Evolutionary conservation across 2,797 vertebrate species (phyloP), one percentile per base, ranked within the genome.

Genomic region (Caiman crocodilus): DNA sequence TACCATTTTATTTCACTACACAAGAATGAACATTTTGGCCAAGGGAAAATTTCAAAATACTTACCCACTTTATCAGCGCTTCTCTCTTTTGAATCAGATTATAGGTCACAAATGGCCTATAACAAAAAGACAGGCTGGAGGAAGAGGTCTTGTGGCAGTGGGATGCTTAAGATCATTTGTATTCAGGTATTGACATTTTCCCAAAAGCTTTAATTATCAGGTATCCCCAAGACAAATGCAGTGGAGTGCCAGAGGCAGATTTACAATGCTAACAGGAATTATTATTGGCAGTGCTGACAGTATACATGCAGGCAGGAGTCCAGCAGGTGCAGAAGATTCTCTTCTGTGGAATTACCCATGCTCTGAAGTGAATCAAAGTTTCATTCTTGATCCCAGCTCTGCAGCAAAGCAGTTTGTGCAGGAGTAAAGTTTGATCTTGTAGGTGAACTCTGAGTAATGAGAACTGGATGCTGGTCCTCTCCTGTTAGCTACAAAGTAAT

Each of bases 141-240:
- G 85, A 84, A 35, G 64, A 94, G 84, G 89, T 89, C 91, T 96
- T 8, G 1, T 59, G 57, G 81, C 91, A 95, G 87, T 4, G 7
- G 87, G 90, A 87, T 92, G 79, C 71, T 89, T 95, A 84, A 75
- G 92, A 94, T 60, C 59, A 64, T 93, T 96, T 83, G 16, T 78
- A 86, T 84, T 96, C 90, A 94, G 82, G 87, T 89, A 96, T 76
- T 95, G 93, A 85, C 64, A 90, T 95, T 95, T 96, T 88, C 75
- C 83, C 90, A 81, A 87, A 89, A 88, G 84, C 60, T 94, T 95
- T 95, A 94, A 97, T 97, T 94, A 93, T 65, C 76, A 85, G 87
- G 90, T 85, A 91, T 87, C 93, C 91, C 82, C 67, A 86, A 92
- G 87, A 79, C 61, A 95, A 93, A 93, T 93, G 76, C 71, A 95